Base-by-base conservation (phyloP, 1,140 invertebrate genomes). In the Antheraea pernyi region DNA sequence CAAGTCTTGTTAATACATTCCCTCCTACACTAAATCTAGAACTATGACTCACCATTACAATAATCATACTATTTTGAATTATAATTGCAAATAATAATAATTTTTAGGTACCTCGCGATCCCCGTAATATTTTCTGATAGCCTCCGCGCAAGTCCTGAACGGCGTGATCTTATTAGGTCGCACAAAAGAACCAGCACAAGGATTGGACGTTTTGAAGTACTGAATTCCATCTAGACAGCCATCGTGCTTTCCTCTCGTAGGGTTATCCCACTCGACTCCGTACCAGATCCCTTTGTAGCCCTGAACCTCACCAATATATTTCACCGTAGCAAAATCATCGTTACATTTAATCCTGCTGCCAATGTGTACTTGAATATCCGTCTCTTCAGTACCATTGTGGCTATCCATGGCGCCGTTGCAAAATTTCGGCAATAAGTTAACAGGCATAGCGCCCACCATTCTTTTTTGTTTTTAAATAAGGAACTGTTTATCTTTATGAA, bases 251-350 rank as follows among this genome's bases (percentile, higher is more conserved):
- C 98, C 98, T 80, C 98, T 93, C 36, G 89, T 86, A 4, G 95
- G 93, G 86, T 98, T 95, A 92, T 99, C 98, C 98, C 98, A 99
- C 84, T 99, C 98, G 18, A 99, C 94, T 2, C 98, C 98, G 70
- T 97, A 93, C 98, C 98, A 99, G 53, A 88, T 84, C 1, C 94
- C 94, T 65, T 91, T 84, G 73, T 95, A 93, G 3, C 94, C 94
- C 70, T 92, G 89, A 10, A 95, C 92, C 82, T 91, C 86, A 59
- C 92, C 91, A 68, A 92, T 90, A 77, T 89, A 93, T 71, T 89
- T 90, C 62, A 92, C 89, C 16, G 88, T 89, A 70, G 80, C 89
- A 74, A 90, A 90, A 78, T 91, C 86, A 66, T 91, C 86, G 74
- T 83, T 84, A 68, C 85, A 86, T 73, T 91, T 92, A 30, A 93